Conservation (phyloP, 2,888 invertebrate species). For the Loripinus fragilis region DNA sequence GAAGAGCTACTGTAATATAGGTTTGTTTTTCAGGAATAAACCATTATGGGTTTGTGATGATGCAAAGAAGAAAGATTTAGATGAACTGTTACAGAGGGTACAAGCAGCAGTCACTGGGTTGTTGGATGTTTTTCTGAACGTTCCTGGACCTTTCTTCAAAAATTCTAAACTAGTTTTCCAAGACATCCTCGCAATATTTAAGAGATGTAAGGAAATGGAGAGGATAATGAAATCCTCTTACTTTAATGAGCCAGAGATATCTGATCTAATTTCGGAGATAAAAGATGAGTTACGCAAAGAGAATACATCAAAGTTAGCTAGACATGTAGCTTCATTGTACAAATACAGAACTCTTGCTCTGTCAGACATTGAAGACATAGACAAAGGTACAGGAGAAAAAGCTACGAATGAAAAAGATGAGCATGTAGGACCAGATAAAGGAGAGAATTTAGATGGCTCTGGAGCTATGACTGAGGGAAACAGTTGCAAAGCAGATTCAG, state of each 20-base stretch:
- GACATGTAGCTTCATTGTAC: slow-evolving; percentile 59
- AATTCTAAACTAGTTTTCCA: slow-evolving; percentile 66
- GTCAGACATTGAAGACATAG: not conserved
- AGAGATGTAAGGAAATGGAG: slow-evolving; percentile 77
- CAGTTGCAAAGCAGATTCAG: not conserved
- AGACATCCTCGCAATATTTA: slow-evolving; percentile 75
- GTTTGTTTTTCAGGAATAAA: slow-evolving; percentile 19
- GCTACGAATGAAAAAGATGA: not conserved
- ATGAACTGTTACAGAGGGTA: slow-evolving; percentile 68
- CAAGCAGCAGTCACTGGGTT: slow-evolving; percentile 69
- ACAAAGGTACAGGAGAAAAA: slow-evolving; percentile 7
- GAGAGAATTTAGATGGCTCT: not conserved
- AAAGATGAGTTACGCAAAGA: slow-evolving; percentile 70
- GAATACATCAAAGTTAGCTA: slow-evolving; percentile 70
- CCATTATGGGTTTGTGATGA: slow-evolving; percentile 33
- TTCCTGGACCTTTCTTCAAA: slow-evolving; percentile 48
- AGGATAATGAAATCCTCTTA: slow-evolving; percentile 74
- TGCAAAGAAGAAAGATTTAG: slow-evolving; percentile 72
- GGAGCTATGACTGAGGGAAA: not conserved
- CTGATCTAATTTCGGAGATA: slow-evolving; percentile 68
- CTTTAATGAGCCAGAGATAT: slow-evolving; percentile 74
- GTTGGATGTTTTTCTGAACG: slow-evolving; percentile 64
- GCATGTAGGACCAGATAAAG: not conserved
- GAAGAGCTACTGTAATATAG: no score
- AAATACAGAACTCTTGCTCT: slow-evolving; percentile 31